phyloP scores from a whole-genome alignment of 2,888 invertebrate genomes.

The Ennomos fuscantarius region DNA sequence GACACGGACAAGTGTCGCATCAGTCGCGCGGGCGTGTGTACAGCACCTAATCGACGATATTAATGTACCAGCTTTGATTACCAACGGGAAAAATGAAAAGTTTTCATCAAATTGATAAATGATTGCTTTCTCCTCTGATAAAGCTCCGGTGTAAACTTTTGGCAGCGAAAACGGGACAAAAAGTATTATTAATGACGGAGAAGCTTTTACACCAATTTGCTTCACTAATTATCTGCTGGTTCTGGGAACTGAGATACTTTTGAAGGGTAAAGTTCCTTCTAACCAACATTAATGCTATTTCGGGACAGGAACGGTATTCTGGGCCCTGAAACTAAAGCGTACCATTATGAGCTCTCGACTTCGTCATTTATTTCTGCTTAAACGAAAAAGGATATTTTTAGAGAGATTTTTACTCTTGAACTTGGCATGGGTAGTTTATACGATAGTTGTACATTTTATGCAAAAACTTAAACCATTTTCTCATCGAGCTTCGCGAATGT shows the following conservation, averaged over 20 bases:
- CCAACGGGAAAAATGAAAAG: slow-evolving; percentile 18
- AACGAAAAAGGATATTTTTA: no score
- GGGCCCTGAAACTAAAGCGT: no score
- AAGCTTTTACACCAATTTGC: slow-evolving; percentile 20
- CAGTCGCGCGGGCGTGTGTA: not conserved
- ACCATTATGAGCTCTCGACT: no score
- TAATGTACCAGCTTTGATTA: slow-evolving; percentile 18
- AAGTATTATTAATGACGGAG: slow-evolving; percentile 15
- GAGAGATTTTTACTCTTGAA: no score
- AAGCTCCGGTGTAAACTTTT: slow-evolving; percentile 17
- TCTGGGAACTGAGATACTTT: slow-evolving; percentile 5
- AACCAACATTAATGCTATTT: slow-evolving; percentile 7
- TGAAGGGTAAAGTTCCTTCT: slow-evolving; percentile 3
- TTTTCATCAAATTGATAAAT: slow-evolving; percentile 30
- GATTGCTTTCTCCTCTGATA: slow-evolving; percentile 24
- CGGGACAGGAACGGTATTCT: not conserved
- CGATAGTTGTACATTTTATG: no score
- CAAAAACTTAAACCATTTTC: no score
- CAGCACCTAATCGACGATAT: slow-evolving; percentile 3
- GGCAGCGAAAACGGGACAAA: slow-evolving; percentile 19
- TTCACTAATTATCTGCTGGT: slow-evolving; percentile 13
- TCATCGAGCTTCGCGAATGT: no score
- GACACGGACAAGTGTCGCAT: slow-evolving; percentile 2
- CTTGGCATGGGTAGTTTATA: no score
- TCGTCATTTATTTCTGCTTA: no score